phyloP scores from a whole-genome alignment of 2,113 vertebrate genomes.

The Aix galericulata region DNA sequence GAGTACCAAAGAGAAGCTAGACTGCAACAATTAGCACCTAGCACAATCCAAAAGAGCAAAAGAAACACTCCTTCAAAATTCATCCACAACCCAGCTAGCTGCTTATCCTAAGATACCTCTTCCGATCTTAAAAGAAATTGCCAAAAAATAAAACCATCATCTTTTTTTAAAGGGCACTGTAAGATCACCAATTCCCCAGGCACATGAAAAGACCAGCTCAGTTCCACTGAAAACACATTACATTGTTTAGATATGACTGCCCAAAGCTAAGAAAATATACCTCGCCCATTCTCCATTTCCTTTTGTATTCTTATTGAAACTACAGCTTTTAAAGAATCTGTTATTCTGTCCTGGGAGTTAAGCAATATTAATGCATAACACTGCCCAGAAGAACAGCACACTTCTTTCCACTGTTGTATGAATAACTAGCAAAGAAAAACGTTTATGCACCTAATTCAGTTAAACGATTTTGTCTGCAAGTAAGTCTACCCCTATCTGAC shows the following conservation, averaged over 20 bases:
- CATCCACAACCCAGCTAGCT: not conserved
- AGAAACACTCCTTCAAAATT: not conserved
- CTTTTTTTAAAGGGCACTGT: not conserved
- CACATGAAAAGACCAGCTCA: not conserved
- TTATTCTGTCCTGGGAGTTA: not conserved
- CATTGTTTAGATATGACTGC: not conserved
- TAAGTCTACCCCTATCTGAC: not conserved
- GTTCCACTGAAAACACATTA: not conserved
- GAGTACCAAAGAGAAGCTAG: constrained; percentile 12
- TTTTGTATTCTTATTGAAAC: not conserved
- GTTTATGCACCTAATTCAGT: not conserved
- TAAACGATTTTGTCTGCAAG: not conserved
- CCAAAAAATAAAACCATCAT: not conserved
- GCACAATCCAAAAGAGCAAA: not conserved
- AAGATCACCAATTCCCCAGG: not conserved
- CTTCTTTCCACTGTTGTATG: not conserved
- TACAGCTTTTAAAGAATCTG: not conserved
- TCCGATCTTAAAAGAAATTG: not conserved
- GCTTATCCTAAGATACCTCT: not conserved
- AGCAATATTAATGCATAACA: not conserved
- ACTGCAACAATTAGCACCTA: constrained; percentile 47
- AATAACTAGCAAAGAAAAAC: not conserved
- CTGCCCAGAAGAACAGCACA: not conserved
- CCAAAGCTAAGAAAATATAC: not conserved
- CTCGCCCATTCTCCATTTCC: not conserved